phyloP scores from a whole-genome alignment of 2,888 invertebrate species.

The Mythimna impura region DNA sequence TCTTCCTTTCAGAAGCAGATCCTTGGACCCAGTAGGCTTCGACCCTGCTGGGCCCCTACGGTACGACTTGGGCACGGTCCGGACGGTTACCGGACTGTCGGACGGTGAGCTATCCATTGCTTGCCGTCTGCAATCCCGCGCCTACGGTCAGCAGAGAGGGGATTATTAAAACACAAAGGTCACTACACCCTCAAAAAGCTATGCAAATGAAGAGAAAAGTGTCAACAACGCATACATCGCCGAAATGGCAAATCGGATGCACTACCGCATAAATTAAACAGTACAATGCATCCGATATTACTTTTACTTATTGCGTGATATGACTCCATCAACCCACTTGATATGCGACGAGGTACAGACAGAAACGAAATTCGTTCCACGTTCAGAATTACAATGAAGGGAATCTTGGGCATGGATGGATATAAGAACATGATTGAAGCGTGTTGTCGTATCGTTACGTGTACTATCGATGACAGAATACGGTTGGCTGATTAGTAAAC shows the following conservation, averaged over 20 bases:
- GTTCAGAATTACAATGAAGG: constrained; percentile 58
- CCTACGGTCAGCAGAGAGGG: too few relatives aligned
- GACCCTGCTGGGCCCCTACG: too few relatives aligned
- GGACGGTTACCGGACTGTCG: too few relatives aligned
- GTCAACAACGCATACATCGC: constrained; percentile 53
- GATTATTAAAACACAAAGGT: constrained; percentile 14
- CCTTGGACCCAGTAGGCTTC: too few relatives aligned
- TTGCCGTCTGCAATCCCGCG: too few relatives aligned
- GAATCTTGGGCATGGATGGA: constrained; percentile 58
- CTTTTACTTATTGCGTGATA: constrained; percentile 73
- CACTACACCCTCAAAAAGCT: constrained; percentile 27
- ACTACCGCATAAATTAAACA: constrained; percentile 44
- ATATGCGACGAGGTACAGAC: constrained; percentile 63
- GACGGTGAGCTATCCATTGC: too few relatives aligned
- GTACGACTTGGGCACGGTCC: too few relatives aligned
- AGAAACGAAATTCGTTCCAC: constrained; percentile 75
- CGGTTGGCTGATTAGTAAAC: constrained; percentile 18
- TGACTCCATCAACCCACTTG: constrained; percentile 75
- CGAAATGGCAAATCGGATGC: constrained; percentile 60
- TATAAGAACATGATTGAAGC: constrained; percentile 62
- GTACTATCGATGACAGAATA: constrained; percentile 27
- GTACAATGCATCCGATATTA: constrained; percentile 63
- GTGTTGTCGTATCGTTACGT: constrained; percentile 40
- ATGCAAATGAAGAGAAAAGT: constrained; percentile 65
- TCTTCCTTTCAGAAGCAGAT: too few relatives aligned